A percentile compares a stretch with the other conserved stretches of the same genome.
Evolutionary conservation across 2,113 vertebrate genomes (phyloP).

Genomic region (Columbina picui): DNA sequence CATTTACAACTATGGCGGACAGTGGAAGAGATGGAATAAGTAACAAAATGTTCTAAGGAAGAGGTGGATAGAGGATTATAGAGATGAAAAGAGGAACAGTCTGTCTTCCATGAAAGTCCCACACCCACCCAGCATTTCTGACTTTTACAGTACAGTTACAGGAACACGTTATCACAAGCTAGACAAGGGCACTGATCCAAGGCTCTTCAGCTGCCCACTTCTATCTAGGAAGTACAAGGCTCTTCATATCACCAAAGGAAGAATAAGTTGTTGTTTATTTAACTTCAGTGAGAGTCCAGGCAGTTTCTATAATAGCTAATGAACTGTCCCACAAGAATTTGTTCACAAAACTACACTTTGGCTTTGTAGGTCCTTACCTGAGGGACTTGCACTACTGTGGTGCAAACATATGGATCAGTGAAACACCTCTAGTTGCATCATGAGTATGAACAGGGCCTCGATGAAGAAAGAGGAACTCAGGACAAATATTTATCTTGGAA

Average conservation of each 20-base stretch:
- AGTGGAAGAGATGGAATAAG: not conserved
- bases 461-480: not conserved
- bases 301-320: not conserved
- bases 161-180: not conserved
- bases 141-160: not conserved
- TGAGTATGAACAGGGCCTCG: not conserved
- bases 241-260: not conserved
- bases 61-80: not conserved
- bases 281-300: not conserved
- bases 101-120: not conserved
- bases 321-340: not conserved
- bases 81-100: not conserved
- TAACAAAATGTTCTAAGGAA: not conserved
- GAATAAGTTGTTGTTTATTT: not conserved
- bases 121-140: not conserved
- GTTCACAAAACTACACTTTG: not conserved
- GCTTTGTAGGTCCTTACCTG: not conserved
- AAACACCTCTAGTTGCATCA: not conserved
- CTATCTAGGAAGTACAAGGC: not conserved
- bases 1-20: not conserved
- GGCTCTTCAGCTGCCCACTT: not conserved
- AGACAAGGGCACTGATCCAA: not conserved
- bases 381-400: not conserved
- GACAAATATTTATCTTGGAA: not conserved
- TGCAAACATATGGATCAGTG: not conserved